phyloP scores from a whole-genome alignment of 2,888 invertebrate species.

The Philereme vetulata region DNA sequence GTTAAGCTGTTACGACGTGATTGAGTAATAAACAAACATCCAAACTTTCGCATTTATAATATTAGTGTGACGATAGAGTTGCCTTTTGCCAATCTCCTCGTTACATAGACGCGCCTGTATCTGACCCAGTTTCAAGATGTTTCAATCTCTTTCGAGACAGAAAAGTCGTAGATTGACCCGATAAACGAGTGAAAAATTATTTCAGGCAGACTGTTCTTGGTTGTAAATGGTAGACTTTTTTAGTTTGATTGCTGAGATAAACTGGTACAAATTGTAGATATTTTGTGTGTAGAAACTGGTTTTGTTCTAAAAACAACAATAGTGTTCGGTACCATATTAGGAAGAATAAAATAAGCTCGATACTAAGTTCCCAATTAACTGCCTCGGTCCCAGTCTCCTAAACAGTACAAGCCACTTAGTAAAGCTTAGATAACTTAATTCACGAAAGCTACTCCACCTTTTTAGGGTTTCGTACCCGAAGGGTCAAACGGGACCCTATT shows the following conservation, averaged over 20 bases:
- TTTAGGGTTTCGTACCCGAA: too few relatives aligned
- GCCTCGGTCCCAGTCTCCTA: too few relatives aligned
- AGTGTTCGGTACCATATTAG: too few relatives aligned
- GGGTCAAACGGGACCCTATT: too few relatives aligned
- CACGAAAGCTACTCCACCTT: too few relatives aligned
- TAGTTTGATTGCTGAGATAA: constrained; percentile 19
- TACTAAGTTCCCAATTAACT: too few relatives aligned
- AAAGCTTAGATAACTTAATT: too few relatives aligned
- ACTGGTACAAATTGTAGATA: constrained; percentile 13
- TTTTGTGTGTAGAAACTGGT: constrained; percentile 5
- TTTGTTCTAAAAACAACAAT: background rate
- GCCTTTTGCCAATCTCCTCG: constrained; percentile 14
- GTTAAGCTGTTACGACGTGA: too few relatives aligned
- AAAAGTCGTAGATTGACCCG: constrained; percentile 35
- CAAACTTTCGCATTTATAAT: too few relatives aligned
- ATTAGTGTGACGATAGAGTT: constrained; percentile 12
- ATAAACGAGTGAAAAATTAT: constrained; percentile 37
- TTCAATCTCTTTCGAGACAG: constrained; percentile 33
- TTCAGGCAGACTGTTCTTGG: constrained; percentile 32
- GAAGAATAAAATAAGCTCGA: too few relatives aligned
- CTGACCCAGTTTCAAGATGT: constrained; percentile 35
- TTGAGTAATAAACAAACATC: too few relatives aligned
- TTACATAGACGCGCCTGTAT: constrained; percentile 20
- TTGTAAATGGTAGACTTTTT: constrained; percentile 14
- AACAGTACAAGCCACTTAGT: too few relatives aligned